A percentile compares a stretch with the other conserved stretches of the same genome.
Conservation (phyloP, 2,888 invertebrate species). For the Drosophila setosimentum region DNA sequence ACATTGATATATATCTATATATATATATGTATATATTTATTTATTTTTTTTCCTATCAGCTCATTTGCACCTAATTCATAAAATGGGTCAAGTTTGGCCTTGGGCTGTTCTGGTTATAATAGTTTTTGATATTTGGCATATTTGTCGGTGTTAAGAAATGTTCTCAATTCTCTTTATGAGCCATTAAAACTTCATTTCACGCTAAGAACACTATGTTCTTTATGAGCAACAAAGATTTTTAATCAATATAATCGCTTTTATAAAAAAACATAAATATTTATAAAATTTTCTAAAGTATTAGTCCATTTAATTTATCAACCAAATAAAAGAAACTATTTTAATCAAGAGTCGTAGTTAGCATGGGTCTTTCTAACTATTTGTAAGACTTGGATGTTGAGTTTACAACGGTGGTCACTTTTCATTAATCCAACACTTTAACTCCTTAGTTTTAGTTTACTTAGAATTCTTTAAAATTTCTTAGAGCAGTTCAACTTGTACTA, state of each 20-base stretch:
- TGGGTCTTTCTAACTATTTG: conserved; percentile 7
- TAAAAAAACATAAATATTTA: neutral
- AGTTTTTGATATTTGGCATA: conserved; percentile 12
- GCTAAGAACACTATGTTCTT: neutral
- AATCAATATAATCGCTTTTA: neutral
- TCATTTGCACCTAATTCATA: conserved; percentile 8
- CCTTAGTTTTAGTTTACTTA: neutral
- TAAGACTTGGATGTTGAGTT: neutral
- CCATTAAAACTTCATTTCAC: neutral
- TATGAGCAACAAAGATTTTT: neutral
- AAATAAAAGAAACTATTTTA: neutral
- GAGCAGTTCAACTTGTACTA: conserved; percentile 31
- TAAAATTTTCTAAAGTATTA: neutral
- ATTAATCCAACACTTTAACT: conserved; percentile 17
- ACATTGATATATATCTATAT: conserved; percentile 34
- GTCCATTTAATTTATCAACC: neutral
- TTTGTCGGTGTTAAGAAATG: conserved; percentile 7
- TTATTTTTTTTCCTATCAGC: conserved; percentile 2
- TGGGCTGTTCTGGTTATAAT: conserved; percentile 8
- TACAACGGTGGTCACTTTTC: conserved; percentile 20
- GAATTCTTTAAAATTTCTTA: conserved; percentile 10
- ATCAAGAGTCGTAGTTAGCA: neutral
- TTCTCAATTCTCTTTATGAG: conserved; percentile 3
- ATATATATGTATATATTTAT: neutral
- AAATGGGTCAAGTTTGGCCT: conserved; percentile 37